phyloP scores from a whole-genome alignment of 2,797 vertebrate species.

The Notoglanidium macrostoma region DNA sequence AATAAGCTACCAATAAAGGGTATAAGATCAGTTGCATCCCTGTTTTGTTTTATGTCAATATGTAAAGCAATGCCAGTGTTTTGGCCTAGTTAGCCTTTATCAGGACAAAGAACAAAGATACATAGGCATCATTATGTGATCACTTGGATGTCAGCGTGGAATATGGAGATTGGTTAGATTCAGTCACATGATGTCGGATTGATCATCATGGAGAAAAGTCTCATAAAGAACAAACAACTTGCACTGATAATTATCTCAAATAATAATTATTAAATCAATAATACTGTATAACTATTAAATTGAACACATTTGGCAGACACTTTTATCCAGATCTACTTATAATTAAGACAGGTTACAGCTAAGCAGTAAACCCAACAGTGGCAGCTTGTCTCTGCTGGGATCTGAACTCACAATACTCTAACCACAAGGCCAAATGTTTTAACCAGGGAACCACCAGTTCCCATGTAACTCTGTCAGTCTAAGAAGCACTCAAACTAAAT shows the following conservation, averaged over 20 bases:
- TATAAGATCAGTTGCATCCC: background rate
- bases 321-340: background rate
- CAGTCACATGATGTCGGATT: background rate
- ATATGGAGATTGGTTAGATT: background rate
- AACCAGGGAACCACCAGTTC: background rate
- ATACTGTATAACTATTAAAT: background rate
- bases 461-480: background rate
- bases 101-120: background rate
- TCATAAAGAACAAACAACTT: background rate
- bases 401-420: background rate
- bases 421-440: background rate
- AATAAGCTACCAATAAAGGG: background rate
- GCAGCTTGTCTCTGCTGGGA: background rate
- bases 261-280: background rate
- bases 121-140: background rate
- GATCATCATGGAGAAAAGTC: background rate
- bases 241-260: background rate
- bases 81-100: background rate
- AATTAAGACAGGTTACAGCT: background rate
- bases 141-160: too few species aligned
- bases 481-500: background rate
- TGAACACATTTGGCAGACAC: background rate
- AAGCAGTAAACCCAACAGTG: background rate
- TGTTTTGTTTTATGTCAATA: background rate
- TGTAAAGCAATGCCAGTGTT: background rate